Evolutionary conservation across 2,888 invertebrate genomes (phyloP).

Genomic region (Pristionchus arcanus): DNA sequence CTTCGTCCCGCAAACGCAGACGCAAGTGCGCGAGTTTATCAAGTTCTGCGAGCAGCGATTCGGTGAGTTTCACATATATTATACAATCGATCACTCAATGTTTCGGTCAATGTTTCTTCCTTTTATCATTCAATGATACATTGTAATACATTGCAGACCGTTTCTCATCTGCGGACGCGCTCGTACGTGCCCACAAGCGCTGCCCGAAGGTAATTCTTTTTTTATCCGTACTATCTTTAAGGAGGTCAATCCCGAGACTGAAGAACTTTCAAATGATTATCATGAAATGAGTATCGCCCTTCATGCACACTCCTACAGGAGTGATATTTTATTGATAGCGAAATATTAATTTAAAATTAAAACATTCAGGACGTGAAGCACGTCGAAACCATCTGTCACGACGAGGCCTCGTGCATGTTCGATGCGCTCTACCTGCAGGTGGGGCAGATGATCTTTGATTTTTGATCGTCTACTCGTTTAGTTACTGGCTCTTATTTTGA

Average conservation of each 20-base stretch:
- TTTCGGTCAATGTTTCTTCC: not conserved
- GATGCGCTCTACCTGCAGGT: conserved; percentile 61
- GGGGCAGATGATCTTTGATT: not conserved
- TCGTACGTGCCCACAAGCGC: conserved; percentile 43
- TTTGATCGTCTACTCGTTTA: not conserved
- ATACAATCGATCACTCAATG: not conserved
- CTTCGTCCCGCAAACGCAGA: conserved; percentile 57
- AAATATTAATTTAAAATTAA: too few relatives aligned
- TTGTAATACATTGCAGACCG: not conserved
- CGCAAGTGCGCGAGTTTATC: conserved; percentile 56
- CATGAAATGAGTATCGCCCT: not conserved
- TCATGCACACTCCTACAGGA: not conserved
- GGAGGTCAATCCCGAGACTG: too few relatives aligned
- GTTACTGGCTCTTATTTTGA: not conserved
- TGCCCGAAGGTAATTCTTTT: conserved; percentile 54
- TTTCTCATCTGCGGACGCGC: not conserved
- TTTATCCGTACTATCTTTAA: too few relatives aligned
- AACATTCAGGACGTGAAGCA: not conserved
- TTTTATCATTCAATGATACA: not conserved
- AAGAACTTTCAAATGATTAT: too few relatives aligned
- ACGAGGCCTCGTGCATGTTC: conserved; percentile 60
- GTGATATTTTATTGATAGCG: too few relatives aligned
- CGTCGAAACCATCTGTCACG: conserved; percentile 57
- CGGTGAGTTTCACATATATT: conserved; percentile 28
- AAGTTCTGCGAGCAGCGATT: conserved; percentile 55